Base-by-base conservation (phyloP, 92 coral and sea anemone species). In the Siderastrea siderea region DNA sequence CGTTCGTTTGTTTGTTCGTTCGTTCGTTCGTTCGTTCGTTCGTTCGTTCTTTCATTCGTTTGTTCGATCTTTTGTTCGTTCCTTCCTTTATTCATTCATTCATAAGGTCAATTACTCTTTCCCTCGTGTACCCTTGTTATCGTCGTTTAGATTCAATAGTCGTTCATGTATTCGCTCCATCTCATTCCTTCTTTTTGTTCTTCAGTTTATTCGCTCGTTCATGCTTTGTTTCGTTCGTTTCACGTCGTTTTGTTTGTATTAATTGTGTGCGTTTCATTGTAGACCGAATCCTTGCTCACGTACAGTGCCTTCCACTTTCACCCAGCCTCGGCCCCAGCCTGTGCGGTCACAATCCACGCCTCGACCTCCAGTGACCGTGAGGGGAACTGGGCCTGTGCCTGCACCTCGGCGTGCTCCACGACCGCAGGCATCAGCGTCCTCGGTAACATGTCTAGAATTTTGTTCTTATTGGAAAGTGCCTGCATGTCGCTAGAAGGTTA, bases 241-340 rank as follows among this genome's bases (percentile, higher is more conserved):
- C 47, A 43, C 14, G 2, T 52, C 15, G 38, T 5, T 7, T 75
- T 19, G 6, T 19, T 1, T 7, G 13, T 38, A 44, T 45, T 44
- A 15, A 26, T 65, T 60, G 0, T 60, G 51, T 11, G 65, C 9
- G 0, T 51, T 51, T 19, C 57, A 16, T 44, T 7, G 10, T 45
- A 80, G 84, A 38, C 78, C 47, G 54, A 46, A 47, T 47, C 12
- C 47, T 43, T 1, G 43, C 9, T 47, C 47, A 13, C 86, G 77
- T 57, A 55, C 38, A 55, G 9, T 26, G 38, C 38, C 38, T 26
- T 26, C 86, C 14, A 47, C 86, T 5, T 45, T 69, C 58, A 69
- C 86, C 11, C 86, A 45, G 11, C 78, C 86, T 58, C 86, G 65
- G 7, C 68, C 86, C 19, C 86, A 57, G 49, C 55, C 68, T 48